These are phyloP conservation scores for Leptodactylus fuscus DNA, from an alignment of 2,113 vertebrate genomes.

Conservation along the genomic window DNA sequence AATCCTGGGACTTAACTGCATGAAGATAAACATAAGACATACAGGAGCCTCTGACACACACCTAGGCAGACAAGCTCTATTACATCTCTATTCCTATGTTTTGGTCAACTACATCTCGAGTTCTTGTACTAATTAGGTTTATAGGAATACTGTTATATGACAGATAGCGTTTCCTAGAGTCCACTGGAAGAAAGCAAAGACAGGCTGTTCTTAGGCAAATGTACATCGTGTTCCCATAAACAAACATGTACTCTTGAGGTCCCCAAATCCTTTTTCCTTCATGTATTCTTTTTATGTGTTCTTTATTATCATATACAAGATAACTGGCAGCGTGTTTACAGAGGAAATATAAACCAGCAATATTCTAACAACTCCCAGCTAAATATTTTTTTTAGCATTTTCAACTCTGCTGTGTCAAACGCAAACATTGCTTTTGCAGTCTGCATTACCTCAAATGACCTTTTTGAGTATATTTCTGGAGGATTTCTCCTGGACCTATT, in stretches of 20 bases:
- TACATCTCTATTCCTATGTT: neutral
- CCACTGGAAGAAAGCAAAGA: neutral
- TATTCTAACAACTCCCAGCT: slow-evolving; percentile 19
- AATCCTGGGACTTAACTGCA: too few species aligned
- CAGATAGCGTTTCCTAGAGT: neutral
- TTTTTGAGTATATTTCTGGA: neutral
- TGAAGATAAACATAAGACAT: too few species aligned
- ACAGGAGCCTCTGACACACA: neutral
- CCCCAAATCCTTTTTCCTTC: neutral
- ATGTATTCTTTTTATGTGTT: slow-evolving; percentile 3
- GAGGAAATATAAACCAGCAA: neutral
- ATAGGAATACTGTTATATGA: neutral
- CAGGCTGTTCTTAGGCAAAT: slow-evolving; percentile 3
- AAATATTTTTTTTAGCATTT: slow-evolving; percentile 39
- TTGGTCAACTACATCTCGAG: neutral
- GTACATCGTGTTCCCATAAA: slow-evolving; percentile 28
- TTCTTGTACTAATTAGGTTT: neutral
- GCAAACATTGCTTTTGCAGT: neutral
- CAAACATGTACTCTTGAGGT: neutral
- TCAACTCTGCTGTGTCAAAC: slow-evolving; percentile 4
- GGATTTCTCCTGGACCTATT: neutral
- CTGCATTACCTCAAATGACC: slow-evolving; percentile 1
- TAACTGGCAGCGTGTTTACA: slow-evolving; percentile 1
- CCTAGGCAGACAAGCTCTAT: neutral
- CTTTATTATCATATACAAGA: slow-evolving; percentile 19